Evolutionary conservation across 2,797 vertebrate genomes (phyloP).

Genomic region (Gobio occitaniae): DNA sequence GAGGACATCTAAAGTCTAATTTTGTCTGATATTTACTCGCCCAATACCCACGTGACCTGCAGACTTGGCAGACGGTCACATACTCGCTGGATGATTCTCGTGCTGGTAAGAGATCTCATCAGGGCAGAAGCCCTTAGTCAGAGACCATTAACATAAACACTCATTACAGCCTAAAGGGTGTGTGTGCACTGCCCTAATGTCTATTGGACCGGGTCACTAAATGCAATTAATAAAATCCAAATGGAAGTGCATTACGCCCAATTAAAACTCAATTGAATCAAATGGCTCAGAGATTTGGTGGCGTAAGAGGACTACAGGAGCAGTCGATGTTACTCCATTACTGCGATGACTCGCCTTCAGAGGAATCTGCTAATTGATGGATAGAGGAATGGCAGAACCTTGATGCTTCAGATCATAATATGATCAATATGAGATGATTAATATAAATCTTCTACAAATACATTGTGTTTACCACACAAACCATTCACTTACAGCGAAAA

Average conservation of each 20-base stretch:
- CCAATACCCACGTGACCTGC: conserved; percentile 35
- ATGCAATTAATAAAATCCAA: conserved; percentile 74
- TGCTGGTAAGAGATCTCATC: conserved; percentile 66
- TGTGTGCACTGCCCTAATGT: conserved; percentile 64
- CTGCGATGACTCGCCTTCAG: conserved; percentile 59
- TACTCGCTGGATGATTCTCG: conserved; percentile 12
- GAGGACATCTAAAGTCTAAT: conserved; percentile 58
- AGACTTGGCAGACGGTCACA: neutral
- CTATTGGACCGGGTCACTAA: conserved; percentile 67
- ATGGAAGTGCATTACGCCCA: conserved; percentile 75
- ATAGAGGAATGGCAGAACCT: conserved; percentile 21
- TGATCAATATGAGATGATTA: conserved; percentile 35
- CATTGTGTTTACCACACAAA: conserved; percentile 16
- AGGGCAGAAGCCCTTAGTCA: conserved; percentile 67
- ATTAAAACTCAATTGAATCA: conserved; percentile 77
- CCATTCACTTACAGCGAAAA: neutral
- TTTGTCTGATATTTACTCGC: conserved; percentile 60
- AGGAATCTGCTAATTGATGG: conserved; percentile 63
- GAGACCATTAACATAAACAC: conserved; percentile 68
- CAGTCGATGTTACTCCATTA: conserved; percentile 67
- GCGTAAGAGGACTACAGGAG: conserved; percentile 51
- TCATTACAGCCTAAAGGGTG: conserved; percentile 71
- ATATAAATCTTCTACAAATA: conserved; percentile 28
- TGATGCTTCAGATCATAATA: conserved; percentile 22
- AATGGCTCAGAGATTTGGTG: conserved; percentile 61